Percentiles rank a stretch among this genome's conserved stretches.
phyloP scores from a whole-genome alignment of 2,113 vertebrate species.

The Pterocles gutturalis region DNA sequence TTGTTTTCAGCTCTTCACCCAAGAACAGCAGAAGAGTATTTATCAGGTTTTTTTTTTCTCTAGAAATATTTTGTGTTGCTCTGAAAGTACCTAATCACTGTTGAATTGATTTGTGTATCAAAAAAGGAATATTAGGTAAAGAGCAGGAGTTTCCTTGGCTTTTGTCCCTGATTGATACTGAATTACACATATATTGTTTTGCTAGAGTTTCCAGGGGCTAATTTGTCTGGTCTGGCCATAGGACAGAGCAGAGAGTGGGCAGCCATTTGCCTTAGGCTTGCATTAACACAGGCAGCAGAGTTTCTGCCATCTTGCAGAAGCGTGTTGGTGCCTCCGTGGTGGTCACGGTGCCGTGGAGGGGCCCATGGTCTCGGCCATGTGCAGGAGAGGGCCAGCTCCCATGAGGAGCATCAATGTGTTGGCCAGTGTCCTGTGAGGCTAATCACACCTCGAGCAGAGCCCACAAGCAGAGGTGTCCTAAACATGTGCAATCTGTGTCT shows the following conservation, averaged over 20 bases:
- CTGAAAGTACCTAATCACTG: not conserved
- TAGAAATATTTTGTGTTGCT: not conserved
- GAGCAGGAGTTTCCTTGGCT: not conserved
- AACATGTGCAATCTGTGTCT: not conserved
- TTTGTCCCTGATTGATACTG: not conserved
- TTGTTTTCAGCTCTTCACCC: conserved; percentile 33
- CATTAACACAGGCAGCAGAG: not conserved
- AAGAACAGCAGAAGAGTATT: not conserved
- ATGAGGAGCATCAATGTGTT: not conserved
- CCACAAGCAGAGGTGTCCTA: not conserved
- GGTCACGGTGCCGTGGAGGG: not conserved
- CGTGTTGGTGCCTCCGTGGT: not conserved
- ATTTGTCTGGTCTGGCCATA: not conserved
- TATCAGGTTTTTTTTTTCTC: not conserved
- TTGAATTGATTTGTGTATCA: not conserved
- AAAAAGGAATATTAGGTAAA: not conserved
- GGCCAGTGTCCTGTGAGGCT: not conserved
- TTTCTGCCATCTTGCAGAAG: not conserved
- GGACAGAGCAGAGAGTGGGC: not conserved
- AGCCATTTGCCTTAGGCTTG: not conserved
- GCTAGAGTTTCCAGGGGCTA: not conserved
- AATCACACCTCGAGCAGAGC: not conserved
- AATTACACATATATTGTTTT: not conserved
- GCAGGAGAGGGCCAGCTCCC: not conserved
- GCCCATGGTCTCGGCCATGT: accelerated